phyloP scores from a whole-genome alignment of 2,797 vertebrate species.

The Darevskia mixta region DNA sequence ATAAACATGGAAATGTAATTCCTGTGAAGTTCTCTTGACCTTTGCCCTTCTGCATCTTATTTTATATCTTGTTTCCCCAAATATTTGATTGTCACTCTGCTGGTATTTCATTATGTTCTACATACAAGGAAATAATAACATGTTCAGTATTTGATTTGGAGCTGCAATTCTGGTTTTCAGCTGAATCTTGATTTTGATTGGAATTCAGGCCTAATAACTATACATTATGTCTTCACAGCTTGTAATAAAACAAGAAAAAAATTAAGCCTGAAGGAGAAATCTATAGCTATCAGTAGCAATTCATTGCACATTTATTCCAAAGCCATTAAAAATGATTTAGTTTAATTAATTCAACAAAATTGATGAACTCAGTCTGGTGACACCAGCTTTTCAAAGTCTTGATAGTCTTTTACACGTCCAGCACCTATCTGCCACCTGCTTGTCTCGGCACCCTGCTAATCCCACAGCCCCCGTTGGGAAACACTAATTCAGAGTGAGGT shows the following conservation, averaged over 20 bases:
- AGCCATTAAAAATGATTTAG: no score
- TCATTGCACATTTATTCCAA: no score
- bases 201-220: not conserved
- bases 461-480: no score
- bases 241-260: not conserved
- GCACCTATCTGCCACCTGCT: no score
- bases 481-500: not conserved
- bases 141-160: not conserved
- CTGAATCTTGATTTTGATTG: not conserved
- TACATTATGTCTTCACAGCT: not conserved
- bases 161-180: not conserved
- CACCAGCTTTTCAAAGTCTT: no score
- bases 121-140: not conserved
- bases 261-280: not conserved
- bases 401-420: no score
- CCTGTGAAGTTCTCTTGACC: conserved; percentile 27
- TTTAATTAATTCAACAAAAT: no score
- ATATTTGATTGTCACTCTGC: not conserved
- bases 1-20: conserved; percentile 46
- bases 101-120: not conserved
- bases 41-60: conserved; percentile 53
- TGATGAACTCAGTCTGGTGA: no score
- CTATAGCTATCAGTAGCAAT: no score
- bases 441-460: no score
- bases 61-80: conserved; percentile 43